Percentiles rank a stretch among this genome's conserved stretches.
Evolutionary conservation across 2,113 vertebrate species (phyloP).

Genomic region (Proteles cristata): DNA sequence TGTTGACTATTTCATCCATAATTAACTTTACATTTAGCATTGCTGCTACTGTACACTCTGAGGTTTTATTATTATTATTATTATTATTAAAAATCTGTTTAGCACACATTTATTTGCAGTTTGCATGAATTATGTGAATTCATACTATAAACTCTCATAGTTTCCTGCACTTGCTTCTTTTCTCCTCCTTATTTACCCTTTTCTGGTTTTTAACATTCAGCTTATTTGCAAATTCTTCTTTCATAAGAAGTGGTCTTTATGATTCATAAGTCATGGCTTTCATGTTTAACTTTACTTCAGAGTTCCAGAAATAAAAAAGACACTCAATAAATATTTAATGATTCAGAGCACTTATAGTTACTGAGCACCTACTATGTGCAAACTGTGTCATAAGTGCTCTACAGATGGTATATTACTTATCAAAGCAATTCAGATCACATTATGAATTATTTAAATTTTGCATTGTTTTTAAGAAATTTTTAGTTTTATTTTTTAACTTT

Average conservation of each 20-base stretch:
- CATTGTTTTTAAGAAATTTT: not conserved
- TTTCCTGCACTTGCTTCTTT: not conserved
- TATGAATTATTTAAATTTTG: not conserved
- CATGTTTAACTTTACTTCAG: not conserved
- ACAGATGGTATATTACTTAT: not conserved
- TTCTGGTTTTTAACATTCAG: not conserved
- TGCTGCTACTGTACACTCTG: not conserved
- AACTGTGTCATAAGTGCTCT: not conserved
- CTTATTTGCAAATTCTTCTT: not conserved
- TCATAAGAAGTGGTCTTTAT: not conserved
- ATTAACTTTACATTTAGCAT: conserved; percentile 27
- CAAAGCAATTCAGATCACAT: not conserved
- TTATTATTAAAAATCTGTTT: not conserved
- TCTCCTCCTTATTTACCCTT: not conserved
- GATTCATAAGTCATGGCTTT: not conserved
- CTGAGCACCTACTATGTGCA: not conserved
- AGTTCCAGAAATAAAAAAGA: not conserved
- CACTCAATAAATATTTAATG: not conserved
- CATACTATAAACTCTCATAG: not conserved
- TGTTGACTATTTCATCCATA: not conserved
- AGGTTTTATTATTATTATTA: not conserved
- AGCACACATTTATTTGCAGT: not conserved
- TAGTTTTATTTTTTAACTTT: not conserved
- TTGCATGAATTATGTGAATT: not conserved
- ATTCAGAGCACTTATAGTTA: not conserved